Evolutionary conservation across 2,888 invertebrate genomes (phyloP), one percentile per base, ranked within the genome.

Genomic region (Drosophila glabriapex): DNA sequence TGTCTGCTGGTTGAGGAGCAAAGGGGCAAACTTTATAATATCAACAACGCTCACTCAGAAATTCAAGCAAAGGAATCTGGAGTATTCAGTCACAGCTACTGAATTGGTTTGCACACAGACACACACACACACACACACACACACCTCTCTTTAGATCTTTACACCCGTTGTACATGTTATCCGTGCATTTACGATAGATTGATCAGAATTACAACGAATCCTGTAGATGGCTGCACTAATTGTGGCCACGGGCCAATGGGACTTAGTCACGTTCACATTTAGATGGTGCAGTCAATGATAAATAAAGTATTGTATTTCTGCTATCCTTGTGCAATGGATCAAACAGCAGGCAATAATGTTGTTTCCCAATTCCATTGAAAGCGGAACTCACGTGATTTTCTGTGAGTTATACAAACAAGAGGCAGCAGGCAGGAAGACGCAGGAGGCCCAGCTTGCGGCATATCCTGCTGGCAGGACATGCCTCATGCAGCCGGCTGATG

Each of bases 391-490:
- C 53, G 53, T 58, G 73, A 67, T 73, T 75, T 75, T 72, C 35
- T 55, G 35, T 37, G 33, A 19, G 61, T 39, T 37, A 25, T 25
- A 31, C 62, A 62, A 62, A 54, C 35, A 65, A 61, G 25, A 14
- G 14, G 16, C 52, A 33, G 35, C 39, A n/a, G 67, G 58, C 50
- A 62, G 53, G 39, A 64, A 56, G 60, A 59, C 43, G 35, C 52
- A 33, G 68, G 49, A 52, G 41, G 49, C 29, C 16, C 41, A 63
- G 39, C 65, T 50, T 43, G 52, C 25, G 25, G 63, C 49, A 65
- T 68, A 72, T 82, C 82, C 82, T 82, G 80, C 79, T 78, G 82
- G 61, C 79, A 73, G 64, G 81, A 29, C 16, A 29, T 28, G 28
- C 28, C 25, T 22, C 41, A 25, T 61, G 60, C 78, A 64, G 78